Base-by-base conservation (phyloP, 1,140 invertebrate genomes). In the Aphidius gifuensis region DNA sequence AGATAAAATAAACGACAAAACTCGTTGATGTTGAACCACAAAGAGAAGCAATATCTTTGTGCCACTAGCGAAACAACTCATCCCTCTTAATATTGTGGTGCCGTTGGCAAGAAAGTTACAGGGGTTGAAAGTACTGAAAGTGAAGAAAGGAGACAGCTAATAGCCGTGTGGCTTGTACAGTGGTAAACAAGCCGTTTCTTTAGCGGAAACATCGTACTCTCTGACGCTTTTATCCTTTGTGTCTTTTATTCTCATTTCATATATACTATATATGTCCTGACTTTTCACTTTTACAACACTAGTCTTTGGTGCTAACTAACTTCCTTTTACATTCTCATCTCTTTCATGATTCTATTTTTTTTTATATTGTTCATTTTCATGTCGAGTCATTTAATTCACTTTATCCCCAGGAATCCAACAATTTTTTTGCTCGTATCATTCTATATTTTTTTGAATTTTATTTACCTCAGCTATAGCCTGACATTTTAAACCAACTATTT, bases 1-100 rank as follows among this genome's bases (percentile, higher is more conserved):
- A 76, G 74, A 77, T 75, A 75, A 76, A 77, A 76, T 76, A 75
- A 72, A 69, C 68, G 68, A 72, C 72, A 68, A 75, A 74, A 76
- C 69, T 64, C 67, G 59, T 68, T 11, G 42, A 21, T 60, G 49
- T 64, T 62, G 60, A 65, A 63, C 58, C 64, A 72, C 70, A 74
- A 72, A 74, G 72, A 67, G 71, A 72, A 70, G 73, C 69, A 74
- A 77, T 74, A 75, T 75, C 71, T 71, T 67, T 64, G 65, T 62
- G 68, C 23, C 23, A 32, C 23, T 32, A 32, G 23, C 4, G 23
- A 2, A 39, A 39, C 8, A 16, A 49, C 6, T 39, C 58, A 57
- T 39, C 45, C 47, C 58, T n/a, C 46, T 9, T 21, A 6, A 32
- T 9, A 32, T 5, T 47, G 56, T 46, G 40, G 23, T 21, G 43